Evolutionary conservation across 2,888 invertebrate genomes (phyloP), one percentile per base, ranked within the genome.

Genomic region (Apotomis capreana): DNA sequence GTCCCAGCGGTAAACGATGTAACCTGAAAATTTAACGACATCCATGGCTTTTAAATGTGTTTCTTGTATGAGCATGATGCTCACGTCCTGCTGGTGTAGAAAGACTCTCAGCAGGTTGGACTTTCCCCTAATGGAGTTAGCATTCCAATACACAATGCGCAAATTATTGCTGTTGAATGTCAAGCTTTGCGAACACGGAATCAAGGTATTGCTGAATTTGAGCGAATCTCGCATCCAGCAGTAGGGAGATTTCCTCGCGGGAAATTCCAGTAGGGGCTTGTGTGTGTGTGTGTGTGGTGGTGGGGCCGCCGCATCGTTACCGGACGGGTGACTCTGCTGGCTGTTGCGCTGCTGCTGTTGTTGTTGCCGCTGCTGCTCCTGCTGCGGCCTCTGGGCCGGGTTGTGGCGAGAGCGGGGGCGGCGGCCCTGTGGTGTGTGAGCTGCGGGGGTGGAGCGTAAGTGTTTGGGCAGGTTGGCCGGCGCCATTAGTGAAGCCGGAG

Each of bases 101-200:
- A 70, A 60, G 13, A n/a, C 0, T 0, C 67, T 54, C 12, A 73
- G 69, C 44, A 67, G 61, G n/a, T 37, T 10, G 8, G 4, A 8
- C 44, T 73, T 69, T 13, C 37, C 10, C 36, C 64, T 57, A 9
- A 73, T 36, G 10, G 63, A 49, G 2, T 63, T 59, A 3, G 73
- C 63, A 12, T 69, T 69, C 73, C 73, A 73, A 37, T 37, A 15
- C 0, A 59, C 52, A 3, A 63, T 44, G 0, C n/a, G 63, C 52
- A 10, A 58, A 46, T 1, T 5, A 49, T 1, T 40, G 5, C 15
- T 26, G 6, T 49, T 61, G 46, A 46, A 61, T 1, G 1, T 8
- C 0, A 40, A 5, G 46, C 60, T 8, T 2, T 8, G 3, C 0
- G 5, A 12, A 1, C 0, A 44, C 3, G 1, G 12, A 3, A 3